These are phyloP conservation scores for Brachionus rubens DNA, from an alignment of 1,140 invertebrate genomes.

Conservation along the genomic window DNA sequence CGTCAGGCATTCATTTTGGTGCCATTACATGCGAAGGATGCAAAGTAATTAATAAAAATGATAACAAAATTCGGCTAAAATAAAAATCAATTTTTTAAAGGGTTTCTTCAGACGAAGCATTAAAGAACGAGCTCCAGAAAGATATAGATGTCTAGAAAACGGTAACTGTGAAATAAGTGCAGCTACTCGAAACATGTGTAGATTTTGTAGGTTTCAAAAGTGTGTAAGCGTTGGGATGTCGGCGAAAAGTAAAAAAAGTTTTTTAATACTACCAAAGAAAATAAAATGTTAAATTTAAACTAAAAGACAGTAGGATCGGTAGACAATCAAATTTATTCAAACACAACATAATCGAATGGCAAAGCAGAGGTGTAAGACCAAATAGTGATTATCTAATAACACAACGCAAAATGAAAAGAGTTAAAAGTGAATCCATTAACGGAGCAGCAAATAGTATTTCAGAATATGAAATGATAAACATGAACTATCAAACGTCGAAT, in stretches of 20 bases:
- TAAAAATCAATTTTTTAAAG: slow-evolving; percentile 36
- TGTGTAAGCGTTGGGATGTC: slow-evolving; percentile 97
- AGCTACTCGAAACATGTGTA: slow-evolving; percentile 76
- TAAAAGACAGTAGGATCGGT: slow-evolving; percentile 43
- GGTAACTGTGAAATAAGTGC: slow-evolving; percentile 47
- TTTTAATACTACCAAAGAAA: background rate
- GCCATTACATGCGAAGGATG: slow-evolving; percentile 95
- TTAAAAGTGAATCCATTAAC: slow-evolving; percentile 23
- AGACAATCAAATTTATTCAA: slow-evolving; percentile 47
- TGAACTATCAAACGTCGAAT: slow-evolving; percentile 34
- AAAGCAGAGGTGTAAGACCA: slow-evolving; percentile 35
- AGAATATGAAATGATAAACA: slow-evolving; percentile 32
- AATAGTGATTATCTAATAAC: slow-evolving; percentile 27
- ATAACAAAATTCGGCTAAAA: too few relatives aligned
- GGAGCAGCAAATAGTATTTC: background rate
- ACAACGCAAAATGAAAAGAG: slow-evolving; percentile 35
- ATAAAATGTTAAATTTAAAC: background rate
- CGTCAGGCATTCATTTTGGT: slow-evolving; percentile 91
- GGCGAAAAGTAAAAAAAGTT: slow-evolving; percentile 74
- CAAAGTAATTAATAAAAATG: slow-evolving; percentile 87
- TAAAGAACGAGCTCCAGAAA: slow-evolving; percentile 42
- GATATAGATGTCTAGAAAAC: slow-evolving; percentile 47
- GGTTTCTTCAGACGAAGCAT: slow-evolving; percentile 49
- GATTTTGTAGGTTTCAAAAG: slow-evolving; percentile 93
- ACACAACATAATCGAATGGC: slow-evolving; percentile 47